These are phyloP conservation scores for Drosophila funebris DNA, from an alignment of 1,140 invertebrate species.

Conservation along the genomic window DNA sequence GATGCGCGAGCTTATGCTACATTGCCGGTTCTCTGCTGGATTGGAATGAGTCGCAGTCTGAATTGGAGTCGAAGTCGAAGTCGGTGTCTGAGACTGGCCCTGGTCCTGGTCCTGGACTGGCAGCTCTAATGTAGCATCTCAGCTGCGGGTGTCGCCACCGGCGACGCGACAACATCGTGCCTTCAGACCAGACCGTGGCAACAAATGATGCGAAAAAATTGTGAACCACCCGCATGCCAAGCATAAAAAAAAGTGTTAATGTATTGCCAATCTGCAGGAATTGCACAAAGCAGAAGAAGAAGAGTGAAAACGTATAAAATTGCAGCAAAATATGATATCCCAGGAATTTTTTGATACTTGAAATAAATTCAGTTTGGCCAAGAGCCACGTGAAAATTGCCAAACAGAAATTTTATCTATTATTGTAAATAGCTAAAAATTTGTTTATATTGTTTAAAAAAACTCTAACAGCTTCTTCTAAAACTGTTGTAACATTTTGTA, in stretches of 20 bases:
- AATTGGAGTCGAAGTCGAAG: neutral
- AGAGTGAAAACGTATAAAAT: slow-evolving; percentile 15
- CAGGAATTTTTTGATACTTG: slow-evolving; percentile 21
- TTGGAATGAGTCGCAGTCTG: neutral
- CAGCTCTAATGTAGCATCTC: slow-evolving; percentile 71
- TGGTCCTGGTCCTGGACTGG: neutral
- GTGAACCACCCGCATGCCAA: slow-evolving; percentile 58
- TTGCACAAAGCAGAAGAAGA: neutral
- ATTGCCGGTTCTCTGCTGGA: slow-evolving; percentile 38
- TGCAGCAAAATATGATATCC: slow-evolving; percentile 38
- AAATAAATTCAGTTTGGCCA: neutral
- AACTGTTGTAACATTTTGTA: too few species aligned
- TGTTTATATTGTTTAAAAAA: too few species aligned
- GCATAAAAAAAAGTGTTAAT: slow-evolving; percentile 69
- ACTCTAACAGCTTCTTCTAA: too few species aligned
- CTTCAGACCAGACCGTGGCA: slow-evolving; percentile 16
- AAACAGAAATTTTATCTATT: too few species aligned
- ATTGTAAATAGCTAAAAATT: too few species aligned
- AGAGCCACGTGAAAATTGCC: neutral
- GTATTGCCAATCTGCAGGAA: slow-evolving; percentile 55
- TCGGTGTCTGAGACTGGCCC: neutral
- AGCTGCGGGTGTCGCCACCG: slow-evolving; percentile 57
- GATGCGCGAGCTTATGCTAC: slow-evolving; percentile 73
- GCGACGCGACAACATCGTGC: slow-evolving; percentile 29
- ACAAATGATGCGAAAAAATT: slow-evolving; percentile 76